Conservation (phyloP, 1,140 invertebrate species). For the Philopotamus ludificatus region DNA sequence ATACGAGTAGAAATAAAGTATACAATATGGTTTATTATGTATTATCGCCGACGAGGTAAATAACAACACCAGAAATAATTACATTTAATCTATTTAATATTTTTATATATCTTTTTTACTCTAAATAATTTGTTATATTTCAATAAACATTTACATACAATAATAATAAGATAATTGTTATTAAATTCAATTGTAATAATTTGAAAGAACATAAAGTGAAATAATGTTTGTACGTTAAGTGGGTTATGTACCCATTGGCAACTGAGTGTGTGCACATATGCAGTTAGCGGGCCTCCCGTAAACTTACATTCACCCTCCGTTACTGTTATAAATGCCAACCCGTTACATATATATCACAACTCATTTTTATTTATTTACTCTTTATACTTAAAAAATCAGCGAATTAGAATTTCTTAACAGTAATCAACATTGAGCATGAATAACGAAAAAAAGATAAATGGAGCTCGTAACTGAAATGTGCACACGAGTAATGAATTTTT, state of each 20-base stretch:
- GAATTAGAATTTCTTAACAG: not conserved
- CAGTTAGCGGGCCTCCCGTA: not conserved
- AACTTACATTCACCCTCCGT: not conserved
- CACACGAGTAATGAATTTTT: constrained; percentile 27
- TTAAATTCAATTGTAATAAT: constrained; percentile 35
- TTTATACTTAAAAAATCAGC: not conserved
- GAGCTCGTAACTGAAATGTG: constrained; percentile 14
- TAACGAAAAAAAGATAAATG: too few relatives aligned
- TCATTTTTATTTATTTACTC: not conserved
- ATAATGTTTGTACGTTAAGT: constrained; percentile 37
- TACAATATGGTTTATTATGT: too few relatives aligned
- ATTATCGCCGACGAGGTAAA: too few relatives aligned
- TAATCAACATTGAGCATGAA: too few relatives aligned
- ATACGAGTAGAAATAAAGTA: too few relatives aligned
- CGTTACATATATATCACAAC: not conserved
- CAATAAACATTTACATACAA: constrained; percentile 42
- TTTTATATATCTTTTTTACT: constrained; percentile 49
- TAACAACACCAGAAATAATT: too few relatives aligned
- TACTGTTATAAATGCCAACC: not conserved
- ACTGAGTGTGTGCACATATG: constrained; percentile 22
- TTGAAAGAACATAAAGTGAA: constrained; percentile 39
- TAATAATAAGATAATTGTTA: constrained; percentile 38
- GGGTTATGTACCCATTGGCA: constrained; percentile 27
- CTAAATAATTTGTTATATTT: constrained; percentile 49
- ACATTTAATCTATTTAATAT: constrained; percentile 51